Evolutionary conservation across 2,888 invertebrate genomes (phyloP).

Genomic region (Nymphalis c-album): DNA sequence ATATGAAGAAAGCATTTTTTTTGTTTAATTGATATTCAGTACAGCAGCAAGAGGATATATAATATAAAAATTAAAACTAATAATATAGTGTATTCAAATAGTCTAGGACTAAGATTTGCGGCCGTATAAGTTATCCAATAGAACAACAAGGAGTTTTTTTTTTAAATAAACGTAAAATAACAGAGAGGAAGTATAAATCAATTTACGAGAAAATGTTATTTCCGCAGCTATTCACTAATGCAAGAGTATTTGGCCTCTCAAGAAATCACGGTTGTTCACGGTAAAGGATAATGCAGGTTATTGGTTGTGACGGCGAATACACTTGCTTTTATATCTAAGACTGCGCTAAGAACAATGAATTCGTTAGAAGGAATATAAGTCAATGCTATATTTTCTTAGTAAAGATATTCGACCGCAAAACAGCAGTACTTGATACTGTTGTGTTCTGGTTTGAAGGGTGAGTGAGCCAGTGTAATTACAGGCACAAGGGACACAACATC

Average conservation of each 20-base stretch:
- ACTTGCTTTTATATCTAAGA: slow-evolving; percentile 10
- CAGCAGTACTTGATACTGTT: too few species aligned
- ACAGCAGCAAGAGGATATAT: too few species aligned
- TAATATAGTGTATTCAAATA: too few species aligned
- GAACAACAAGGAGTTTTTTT: not conserved
- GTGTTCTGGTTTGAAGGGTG: too few species aligned
- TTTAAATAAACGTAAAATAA: not conserved
- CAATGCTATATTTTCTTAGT: not conserved
- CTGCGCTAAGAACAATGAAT: slow-evolving; percentile 6
- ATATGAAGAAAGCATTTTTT: too few species aligned
- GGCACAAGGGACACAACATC: too few species aligned
- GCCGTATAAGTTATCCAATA: not conserved
- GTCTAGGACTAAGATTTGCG: not conserved
- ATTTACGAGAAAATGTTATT: slow-evolving; percentile 14
- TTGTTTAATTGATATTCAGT: too few species aligned
- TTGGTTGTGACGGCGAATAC: slow-evolving; percentile 25
- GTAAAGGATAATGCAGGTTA: slow-evolving; percentile 33
- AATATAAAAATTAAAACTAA: too few species aligned
- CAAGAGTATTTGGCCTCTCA: slow-evolving; percentile 23
- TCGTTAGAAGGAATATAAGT: slow-evolving; percentile 8
- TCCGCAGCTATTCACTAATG: slow-evolving; percentile 27
- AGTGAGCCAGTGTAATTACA: too few species aligned
- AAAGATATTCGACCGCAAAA: too few species aligned
- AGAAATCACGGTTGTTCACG: slow-evolving; percentile 31
- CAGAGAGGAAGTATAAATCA: not conserved